Percentiles rank a stretch among this genome's conserved stretches.
These are phyloP conservation scores for Sphaerodactylus townsendi DNA, from an alignment of 2,113 vertebrate genomes.

Conservation along the genomic window DNA sequence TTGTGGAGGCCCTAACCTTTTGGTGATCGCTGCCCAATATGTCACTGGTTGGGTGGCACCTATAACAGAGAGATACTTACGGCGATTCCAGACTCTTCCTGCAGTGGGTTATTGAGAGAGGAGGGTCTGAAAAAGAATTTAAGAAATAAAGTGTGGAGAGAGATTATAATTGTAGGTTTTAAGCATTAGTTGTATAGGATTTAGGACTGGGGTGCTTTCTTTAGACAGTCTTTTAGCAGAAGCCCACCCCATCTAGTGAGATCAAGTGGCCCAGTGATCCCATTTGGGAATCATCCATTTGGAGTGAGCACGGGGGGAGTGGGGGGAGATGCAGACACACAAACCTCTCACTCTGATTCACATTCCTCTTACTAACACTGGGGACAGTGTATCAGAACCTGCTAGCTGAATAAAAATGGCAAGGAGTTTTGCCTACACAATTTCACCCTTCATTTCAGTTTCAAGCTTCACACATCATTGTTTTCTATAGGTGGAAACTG, in stretches of 20 bases:
- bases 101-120: conserved; percentile 98
- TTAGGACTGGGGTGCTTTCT: conserved; percentile 24
- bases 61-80: conserved; percentile 82
- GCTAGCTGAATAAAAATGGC: conserved; percentile 44
- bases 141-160: conserved; percentile 51
- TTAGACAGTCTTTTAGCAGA: conserved; percentile 11
- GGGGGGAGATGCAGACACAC: too few species aligned
- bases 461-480: conserved; percentile 49
- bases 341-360: accelerated
- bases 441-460: conserved; percentile 51
- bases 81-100: conserved; percentile 99
- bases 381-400: conserved; percentile 19
- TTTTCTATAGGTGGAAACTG: conserved; percentile 33
- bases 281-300: not conserved
- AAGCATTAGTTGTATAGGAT: conserved; percentile 10
- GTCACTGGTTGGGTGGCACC: not conserved
- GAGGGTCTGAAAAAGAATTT: conserved; percentile 87
- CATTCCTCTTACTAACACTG: not conserved
- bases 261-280: not conserved
- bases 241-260: not conserved
- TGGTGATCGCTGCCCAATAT: not conserved
- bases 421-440: conserved; percentile 38
- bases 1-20: not conserved
- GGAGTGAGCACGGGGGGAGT: not conserved
- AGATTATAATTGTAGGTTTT: not conserved